Conservation (phyloP, 2,113 vertebrate species). For the Condylura cristata region DNA sequence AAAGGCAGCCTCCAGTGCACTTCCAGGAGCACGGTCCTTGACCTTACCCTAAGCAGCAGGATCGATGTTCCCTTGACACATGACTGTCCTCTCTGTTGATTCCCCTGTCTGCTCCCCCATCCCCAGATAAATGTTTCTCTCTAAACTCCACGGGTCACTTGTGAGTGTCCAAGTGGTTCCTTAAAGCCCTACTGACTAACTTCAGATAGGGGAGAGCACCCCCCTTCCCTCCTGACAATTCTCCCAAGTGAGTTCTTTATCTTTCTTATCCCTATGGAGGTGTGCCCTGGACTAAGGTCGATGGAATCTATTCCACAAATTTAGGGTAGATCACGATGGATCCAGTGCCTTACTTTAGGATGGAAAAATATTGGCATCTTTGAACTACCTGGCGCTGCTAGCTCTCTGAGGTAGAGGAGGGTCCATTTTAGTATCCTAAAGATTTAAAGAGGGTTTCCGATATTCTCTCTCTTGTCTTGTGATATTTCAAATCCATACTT, state of each 20-base stretch:
- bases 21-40: neutral
- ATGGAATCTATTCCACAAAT: neutral
- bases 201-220: neutral
- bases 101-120: neutral
- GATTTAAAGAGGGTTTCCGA: neutral
- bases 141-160: neutral
- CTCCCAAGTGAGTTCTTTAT: neutral
- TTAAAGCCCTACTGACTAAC: neutral
- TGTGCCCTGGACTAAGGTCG: neutral
- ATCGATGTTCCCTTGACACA: neutral
- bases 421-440: neutral
- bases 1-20: neutral
- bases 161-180: neutral
- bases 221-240: neutral
- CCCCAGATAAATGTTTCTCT: neutral
- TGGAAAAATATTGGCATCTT: neutral
- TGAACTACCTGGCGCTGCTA: neutral
- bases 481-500: neutral
- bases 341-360: neutral
- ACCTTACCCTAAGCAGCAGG: neutral
- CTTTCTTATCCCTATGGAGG: neutral
- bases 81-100: neutral
- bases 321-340: neutral
- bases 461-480: neutral
- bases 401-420: neutral